Conservation (phyloP, 2,113 vertebrate genomes). For the Chionis minor region DNA sequence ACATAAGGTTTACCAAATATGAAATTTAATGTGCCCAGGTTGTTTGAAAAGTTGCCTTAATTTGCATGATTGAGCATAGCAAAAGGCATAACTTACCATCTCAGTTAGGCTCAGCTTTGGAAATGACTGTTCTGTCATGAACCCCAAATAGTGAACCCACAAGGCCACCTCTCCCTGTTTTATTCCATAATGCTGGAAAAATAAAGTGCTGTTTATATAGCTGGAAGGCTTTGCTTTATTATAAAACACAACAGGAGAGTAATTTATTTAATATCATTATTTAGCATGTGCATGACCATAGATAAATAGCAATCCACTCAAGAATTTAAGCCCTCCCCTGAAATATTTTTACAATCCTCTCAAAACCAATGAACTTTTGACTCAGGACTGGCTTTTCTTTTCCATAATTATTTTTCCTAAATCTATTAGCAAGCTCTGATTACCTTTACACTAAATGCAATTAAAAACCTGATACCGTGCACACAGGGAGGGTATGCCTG, state of each 20-base stretch:
- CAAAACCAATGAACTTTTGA: slow-evolving; percentile 25
- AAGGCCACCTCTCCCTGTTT: slow-evolving; percentile 10
- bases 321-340: slow-evolving; percentile 1
- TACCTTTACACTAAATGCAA: background rate
- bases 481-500: background rate
- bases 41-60: background rate
- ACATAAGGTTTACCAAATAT: background rate
- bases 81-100: background rate
- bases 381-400: background rate
- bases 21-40: slow-evolving; percentile 3
- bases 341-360: slow-evolving; percentile 22
- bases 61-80: background rate
- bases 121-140: slow-evolving; percentile 17
- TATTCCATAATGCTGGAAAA: slow-evolving; percentile 28
- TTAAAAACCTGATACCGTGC: background rate
- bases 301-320: slow-evolving; percentile 23
- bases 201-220: slow-evolving; percentile 31
- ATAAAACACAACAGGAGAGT: slow-evolving; percentile 21
- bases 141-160: background rate
- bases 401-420: background rate
- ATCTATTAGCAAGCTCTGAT: background rate
- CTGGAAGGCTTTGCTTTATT: slow-evolving; percentile 18
- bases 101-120: background rate
- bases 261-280: slow-evolving; percentile 31
- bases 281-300: slow-evolving; percentile 15